phyloP scores from a whole-genome alignment of 2,888 invertebrate species.

The Apeira syringaria region DNA sequence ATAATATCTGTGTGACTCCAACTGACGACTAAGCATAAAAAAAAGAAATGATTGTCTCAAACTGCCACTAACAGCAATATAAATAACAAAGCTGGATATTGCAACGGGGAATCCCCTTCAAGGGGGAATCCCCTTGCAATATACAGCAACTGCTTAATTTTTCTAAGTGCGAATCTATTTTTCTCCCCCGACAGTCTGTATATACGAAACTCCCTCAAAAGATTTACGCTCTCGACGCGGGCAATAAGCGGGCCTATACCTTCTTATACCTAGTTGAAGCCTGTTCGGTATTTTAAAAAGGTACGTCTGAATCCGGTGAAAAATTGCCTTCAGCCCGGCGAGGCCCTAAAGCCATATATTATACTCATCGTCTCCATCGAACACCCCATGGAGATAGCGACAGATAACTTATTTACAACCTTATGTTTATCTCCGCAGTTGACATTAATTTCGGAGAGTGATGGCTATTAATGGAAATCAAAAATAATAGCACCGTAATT shows the following conservation, averaged over 20 bases:
- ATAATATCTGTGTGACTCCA: too few species aligned
- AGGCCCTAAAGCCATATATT: slow-evolving; percentile 62
- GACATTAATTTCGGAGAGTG: slow-evolving; percentile 29
- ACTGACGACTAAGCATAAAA: too few species aligned
- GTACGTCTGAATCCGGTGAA: slow-evolving; percentile 72
- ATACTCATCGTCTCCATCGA: slow-evolving; percentile 63
- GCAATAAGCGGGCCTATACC: slow-evolving; percentile 63
- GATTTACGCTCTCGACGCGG: slow-evolving; percentile 72
- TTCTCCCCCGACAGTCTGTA: slow-evolving; percentile 59
- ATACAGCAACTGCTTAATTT: slow-evolving; percentile 76
- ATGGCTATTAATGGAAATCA: slow-evolving; percentile 25
- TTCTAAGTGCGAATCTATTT: slow-evolving; percentile 75
- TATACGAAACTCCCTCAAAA: slow-evolving; percentile 52
- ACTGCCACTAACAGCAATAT: slow-evolving; percentile 16
- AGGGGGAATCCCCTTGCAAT: slow-evolving; percentile 36
- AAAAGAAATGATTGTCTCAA: too few species aligned
- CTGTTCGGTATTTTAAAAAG: slow-evolving; percentile 76
- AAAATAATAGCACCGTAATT: slow-evolving; percentile 25
- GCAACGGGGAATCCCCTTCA: too few species aligned
- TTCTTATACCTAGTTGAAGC: slow-evolving; percentile 43
- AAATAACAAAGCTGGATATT: slow-evolving; percentile 22
- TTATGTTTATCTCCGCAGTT: slow-evolving; percentile 46
- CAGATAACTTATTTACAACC: slow-evolving; percentile 65
- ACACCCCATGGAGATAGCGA: slow-evolving; percentile 56
- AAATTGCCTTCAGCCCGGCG: slow-evolving; percentile 68